Conservation (phyloP, 2,113 vertebrate genomes). For the Hemicordylus capensis region DNA sequence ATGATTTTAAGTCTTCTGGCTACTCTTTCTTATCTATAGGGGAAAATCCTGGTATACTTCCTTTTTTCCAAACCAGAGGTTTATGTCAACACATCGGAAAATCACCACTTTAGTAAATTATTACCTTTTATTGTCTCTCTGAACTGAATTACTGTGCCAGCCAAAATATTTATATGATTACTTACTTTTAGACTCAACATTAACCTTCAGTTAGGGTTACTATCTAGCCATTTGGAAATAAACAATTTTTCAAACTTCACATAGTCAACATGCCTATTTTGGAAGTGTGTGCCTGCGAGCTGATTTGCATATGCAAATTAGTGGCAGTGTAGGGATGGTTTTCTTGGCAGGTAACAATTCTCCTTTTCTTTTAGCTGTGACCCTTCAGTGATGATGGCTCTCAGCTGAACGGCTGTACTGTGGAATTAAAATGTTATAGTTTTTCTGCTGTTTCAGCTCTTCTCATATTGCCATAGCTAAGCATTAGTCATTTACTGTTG, state of each 20-base stretch:
- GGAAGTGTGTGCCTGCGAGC: neutral
- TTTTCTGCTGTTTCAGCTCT: constrained; percentile 23
- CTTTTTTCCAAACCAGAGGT: constrained; percentile 24
- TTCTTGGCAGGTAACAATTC: neutral
- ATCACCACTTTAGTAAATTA: constrained; percentile 33
- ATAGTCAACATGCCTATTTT: constrained; percentile 1
- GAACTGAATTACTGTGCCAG: constrained; percentile 31
- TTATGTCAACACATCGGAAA: constrained; percentile 31
- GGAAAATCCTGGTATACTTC: neutral
- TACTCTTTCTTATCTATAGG: constrained; percentile 17
- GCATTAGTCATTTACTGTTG: too few species aligned
- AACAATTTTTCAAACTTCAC: neutral
- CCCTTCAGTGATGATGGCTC: constrained; percentile 20
- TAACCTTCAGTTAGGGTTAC: constrained; percentile 22
- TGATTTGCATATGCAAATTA: constrained; percentile 15
- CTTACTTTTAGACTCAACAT: constrained; percentile 35
- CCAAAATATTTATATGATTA: constrained; percentile 29
- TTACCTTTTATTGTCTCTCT: constrained; percentile 43
- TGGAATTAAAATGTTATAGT: constrained; percentile 35
- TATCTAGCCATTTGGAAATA: neutral
- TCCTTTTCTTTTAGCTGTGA: neutral
- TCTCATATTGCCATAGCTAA: constrained; percentile 22
- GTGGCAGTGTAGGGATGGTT: neutral
- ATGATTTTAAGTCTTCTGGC: neutral
- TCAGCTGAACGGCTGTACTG: constrained; percentile 5